Evolutionary conservation across 2,797 vertebrate species (phyloP).

Genomic region (Catamblyrhynchus diadema): DNA sequence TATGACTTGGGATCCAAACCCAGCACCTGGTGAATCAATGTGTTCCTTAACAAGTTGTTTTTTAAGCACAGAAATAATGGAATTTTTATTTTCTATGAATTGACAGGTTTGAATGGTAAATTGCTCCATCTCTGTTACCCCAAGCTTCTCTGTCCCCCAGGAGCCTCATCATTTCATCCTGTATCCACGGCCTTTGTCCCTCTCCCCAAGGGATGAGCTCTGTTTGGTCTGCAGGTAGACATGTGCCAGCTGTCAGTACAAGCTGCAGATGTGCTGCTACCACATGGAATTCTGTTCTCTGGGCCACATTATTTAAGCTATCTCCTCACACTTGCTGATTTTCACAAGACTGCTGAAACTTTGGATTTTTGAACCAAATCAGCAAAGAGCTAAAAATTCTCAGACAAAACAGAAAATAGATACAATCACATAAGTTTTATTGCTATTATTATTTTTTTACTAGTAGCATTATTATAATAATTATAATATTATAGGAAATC

Average conservation of each 20-base stretch:
- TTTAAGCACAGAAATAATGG: neutral
- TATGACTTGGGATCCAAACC: neutral
- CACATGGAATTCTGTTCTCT: neutral
- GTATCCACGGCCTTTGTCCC: neutral
- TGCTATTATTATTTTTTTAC: neutral
- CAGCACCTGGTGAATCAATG: neutral
- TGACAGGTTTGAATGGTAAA: neutral
- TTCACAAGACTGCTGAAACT: neutral
- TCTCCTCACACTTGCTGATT: neutral
- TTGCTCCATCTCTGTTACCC: neutral
- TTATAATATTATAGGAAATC: neutral
- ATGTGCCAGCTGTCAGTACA: neutral
- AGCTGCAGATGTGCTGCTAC: neutral
- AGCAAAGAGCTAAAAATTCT: neutral
- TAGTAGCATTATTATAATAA: neutral
- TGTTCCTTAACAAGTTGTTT: neutral
- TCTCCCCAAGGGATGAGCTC: neutral
- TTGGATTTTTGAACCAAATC: neutral
- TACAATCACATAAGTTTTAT: neutral
- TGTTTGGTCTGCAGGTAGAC: neutral
- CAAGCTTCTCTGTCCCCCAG: fast-evolving
- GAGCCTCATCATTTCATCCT: neutral
- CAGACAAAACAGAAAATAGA: neutral
- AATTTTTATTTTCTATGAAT: neutral
- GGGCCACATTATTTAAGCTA: neutral